Evolutionary conservation across 2,113 vertebrate genomes (phyloP).

Genomic region (Brachyistius frenatus): DNA sequence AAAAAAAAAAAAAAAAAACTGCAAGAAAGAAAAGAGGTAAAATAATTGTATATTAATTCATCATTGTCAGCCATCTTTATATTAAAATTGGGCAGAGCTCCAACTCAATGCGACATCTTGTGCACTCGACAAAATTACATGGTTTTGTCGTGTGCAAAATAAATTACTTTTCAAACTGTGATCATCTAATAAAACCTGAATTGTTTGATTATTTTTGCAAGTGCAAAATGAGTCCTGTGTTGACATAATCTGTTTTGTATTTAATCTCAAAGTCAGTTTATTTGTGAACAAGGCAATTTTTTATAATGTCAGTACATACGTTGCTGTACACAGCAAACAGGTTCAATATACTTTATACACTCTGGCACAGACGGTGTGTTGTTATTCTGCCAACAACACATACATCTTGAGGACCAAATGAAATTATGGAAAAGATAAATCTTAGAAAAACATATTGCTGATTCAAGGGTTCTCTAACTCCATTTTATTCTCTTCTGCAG

Average conservation of each 20-base stretch:
- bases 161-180: too few relatives aligned
- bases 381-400: constrained; percentile 16
- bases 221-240: background rate
- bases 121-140: too few relatives aligned
- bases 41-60: too few relatives aligned
- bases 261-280: background rate
- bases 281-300: background rate
- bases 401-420: background rate
- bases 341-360: background rate
- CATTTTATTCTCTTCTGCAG: constrained; percentile 28
- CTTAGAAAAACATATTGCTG: constrained; percentile 17
- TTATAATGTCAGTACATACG: background rate
- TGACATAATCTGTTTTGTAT: background rate
- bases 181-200: too few relatives aligned
- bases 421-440: constrained; percentile 28
- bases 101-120: too few relatives aligned
- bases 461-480: constrained; percentile 34
- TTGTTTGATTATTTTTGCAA: background rate
- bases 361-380: background rate
- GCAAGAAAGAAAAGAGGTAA: too few relatives aligned
- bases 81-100: too few relatives aligned
- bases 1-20: too few relatives aligned
- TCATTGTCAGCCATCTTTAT: too few relatives aligned
- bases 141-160: too few relatives aligned
- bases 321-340: background rate